Conservation (phyloP, 2,888 invertebrate genomes). For the Nezara viridula region DNA sequence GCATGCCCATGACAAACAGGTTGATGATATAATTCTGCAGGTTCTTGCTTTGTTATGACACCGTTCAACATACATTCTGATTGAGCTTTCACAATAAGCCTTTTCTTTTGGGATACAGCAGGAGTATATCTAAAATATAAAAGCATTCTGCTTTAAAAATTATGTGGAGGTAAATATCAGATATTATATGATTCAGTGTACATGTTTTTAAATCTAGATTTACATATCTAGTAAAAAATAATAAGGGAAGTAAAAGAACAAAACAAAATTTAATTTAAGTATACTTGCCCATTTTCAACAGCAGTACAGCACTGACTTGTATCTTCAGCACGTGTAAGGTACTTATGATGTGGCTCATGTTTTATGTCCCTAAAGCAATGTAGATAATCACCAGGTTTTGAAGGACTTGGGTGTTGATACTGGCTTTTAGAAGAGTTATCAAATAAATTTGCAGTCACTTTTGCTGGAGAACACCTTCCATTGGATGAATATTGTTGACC, state of each 20-base stretch:
- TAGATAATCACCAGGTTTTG: conserved; percentile 62
- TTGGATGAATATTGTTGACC: conserved; percentile 60
- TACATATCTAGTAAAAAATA: neutral
- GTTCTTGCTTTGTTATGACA: conserved; percentile 76
- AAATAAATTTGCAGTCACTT: conserved; percentile 59
- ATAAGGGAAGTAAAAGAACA: neutral
- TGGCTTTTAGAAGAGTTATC: conserved; percentile 61
- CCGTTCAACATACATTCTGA: conserved; percentile 71
- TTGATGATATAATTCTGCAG: conserved; percentile 70
- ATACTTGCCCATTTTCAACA: conserved; percentile 61
- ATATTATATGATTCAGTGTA: neutral
- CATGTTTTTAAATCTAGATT: neutral
- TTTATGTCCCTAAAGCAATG: conserved; percentile 66
- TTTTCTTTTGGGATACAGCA: conserved; percentile 87
- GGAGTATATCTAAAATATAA: conserved; percentile 57
- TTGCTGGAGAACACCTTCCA: conserved; percentile 63
- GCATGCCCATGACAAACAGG: conserved; percentile 66
- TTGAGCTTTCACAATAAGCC: conserved; percentile 88
- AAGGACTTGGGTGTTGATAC: conserved; percentile 62
- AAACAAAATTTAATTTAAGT: neutral
- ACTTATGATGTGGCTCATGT: conserved; percentile 71
- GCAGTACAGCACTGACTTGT: conserved; percentile 66
- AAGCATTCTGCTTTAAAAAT: neutral
- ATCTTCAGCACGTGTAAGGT: conserved; percentile 63
- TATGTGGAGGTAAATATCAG: neutral